Conservation (phyloP, 2,797 vertebrate genomes). For the Myotis myotis region DNA sequence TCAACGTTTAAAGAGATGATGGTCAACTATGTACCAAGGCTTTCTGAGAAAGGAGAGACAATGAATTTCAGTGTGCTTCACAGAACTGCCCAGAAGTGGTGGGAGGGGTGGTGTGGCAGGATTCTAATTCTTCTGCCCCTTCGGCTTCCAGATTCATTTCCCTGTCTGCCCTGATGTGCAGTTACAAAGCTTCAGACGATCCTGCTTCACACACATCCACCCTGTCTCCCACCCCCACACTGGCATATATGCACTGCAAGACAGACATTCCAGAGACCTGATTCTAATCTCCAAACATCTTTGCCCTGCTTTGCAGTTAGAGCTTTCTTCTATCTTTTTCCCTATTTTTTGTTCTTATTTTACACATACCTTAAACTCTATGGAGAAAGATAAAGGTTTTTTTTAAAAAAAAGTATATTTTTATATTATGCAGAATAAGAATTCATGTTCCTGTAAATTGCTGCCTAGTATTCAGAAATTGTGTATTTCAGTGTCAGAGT, state of each 20-base stretch:
- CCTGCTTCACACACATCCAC: neutral
- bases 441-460: conserved; percentile 2
- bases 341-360: neutral
- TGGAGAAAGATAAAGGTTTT: neutral
- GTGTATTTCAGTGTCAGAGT: neutral
- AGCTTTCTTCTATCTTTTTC: neutral
- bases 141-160: neutral
- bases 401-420: neutral
- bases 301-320: neutral
- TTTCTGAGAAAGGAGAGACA: neutral
- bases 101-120: neutral
- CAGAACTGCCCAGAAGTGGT: neutral
- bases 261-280: neutral
- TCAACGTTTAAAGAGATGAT: neutral
- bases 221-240: neutral
- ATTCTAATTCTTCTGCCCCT: neutral
- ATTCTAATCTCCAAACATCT: neutral
- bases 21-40: neutral
- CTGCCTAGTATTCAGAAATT: conserved; percentile 24
- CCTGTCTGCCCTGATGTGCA: neutral
- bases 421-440: neutral
- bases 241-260: neutral
- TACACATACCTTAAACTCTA: neutral
- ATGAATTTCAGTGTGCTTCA: neutral
- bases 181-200: neutral